Evolutionary conservation across 2,888 invertebrate genomes (phyloP).

Genomic region (Atherix ibis): DNA sequence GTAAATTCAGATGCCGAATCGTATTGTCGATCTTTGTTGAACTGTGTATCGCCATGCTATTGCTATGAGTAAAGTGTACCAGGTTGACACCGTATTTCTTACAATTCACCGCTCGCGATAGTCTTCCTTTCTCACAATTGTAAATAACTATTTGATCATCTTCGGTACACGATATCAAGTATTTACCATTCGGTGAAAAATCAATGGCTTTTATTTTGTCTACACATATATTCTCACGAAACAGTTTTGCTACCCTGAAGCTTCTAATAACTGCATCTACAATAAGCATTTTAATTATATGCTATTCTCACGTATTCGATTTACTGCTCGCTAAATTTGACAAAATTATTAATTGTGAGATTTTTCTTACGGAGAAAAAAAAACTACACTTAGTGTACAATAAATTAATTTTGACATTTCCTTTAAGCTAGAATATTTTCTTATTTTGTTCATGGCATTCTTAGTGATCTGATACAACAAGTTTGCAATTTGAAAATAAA

Average conservation of each 20-base stretch:
- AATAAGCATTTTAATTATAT: conserved; percentile 60
- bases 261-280: conserved; percentile 89
- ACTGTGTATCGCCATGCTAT: conserved; percentile 93
- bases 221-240: conserved; percentile 94
- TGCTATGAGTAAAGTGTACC: conserved; percentile 96
- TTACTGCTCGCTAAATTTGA: too few species aligned
- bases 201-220: conserved; percentile 98
- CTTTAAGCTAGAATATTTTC: too few species aligned
- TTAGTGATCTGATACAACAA: too few species aligned
- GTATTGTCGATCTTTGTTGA: conserved; percentile 99
- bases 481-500: too few species aligned
- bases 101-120: conserved; percentile 91
- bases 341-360: too few species aligned
- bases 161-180: conserved; percentile 93
- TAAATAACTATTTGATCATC: conserved; percentile 99
- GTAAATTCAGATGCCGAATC: conserved; percentile 89
- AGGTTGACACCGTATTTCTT: conserved; percentile 99
- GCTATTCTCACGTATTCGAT: too few species aligned
- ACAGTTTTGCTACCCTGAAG: conserved; percentile 95
- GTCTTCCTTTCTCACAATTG: conserved; percentile 95
- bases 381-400: too few species aligned
- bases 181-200: conserved; percentile 90
- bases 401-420: too few species aligned
- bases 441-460: too few species aligned
- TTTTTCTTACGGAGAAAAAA: too few species aligned